Base-by-base conservation (phyloP, 2,888 invertebrate genomes). In the Acutogordius australiensis region DNA sequence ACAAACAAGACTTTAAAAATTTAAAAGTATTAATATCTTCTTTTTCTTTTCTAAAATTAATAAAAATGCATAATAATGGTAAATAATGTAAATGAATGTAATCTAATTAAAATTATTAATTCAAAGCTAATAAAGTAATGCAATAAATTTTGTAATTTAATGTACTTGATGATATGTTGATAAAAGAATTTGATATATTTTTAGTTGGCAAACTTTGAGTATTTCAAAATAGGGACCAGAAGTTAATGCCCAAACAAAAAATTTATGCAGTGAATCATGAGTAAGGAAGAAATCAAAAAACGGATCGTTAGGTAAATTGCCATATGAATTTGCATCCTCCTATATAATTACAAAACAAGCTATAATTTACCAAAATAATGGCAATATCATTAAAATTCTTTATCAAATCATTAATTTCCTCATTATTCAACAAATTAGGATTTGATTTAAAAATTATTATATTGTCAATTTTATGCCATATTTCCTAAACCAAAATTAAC, bases 201-300 rank as follows among this genome's bases (percentile, higher is more conserved):
- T 8, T 4, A 51, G 23, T 51, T 51, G 51, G 13, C n/a, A 51
- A 23, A 51, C 23, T 51, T 51, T 51, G 8, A 51, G 23, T 21
- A 23, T 8, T 51, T 51, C 51, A 51, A 51, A 51, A 51, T 51
- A 26, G 8, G 8, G 51, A n/a, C 51, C 51, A 51, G 51, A 51
- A 51, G 8, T 51, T 51, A 51, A 51, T 4, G 51, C 8, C 51
- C 51, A 51, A 4, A 51, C 26, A 21, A 51, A 51, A 51, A 51
- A 51, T 51, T 51, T 51, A 26, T 51, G 51, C 26, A 51, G 23
- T 4, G 51, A 51, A 51, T 51, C 51, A 51, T 51, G 51, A n/a
- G 51, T 51, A 23, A 51, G 51, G 51, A 51, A 51, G 23, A 51
- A 51, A 51, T 51, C 51, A 51, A 51, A 51, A 23, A 51, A 51